Evolutionary conservation across 2,888 invertebrate species (phyloP).

Genomic region (Temnothorax rugatulus): DNA sequence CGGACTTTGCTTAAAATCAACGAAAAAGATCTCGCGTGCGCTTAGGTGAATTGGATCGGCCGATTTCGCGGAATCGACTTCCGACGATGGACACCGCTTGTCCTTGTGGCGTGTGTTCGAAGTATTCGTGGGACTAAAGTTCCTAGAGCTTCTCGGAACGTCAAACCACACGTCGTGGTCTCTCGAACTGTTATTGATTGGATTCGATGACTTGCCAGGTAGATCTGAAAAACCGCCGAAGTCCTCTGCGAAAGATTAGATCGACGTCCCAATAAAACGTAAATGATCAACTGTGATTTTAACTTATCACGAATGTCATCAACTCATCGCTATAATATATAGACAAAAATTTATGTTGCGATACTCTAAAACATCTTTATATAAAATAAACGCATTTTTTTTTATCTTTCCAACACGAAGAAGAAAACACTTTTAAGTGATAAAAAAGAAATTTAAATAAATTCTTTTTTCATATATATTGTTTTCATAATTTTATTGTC

Average conservation of each 20-base stretch:
- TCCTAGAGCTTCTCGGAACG: slow-evolving; percentile 43
- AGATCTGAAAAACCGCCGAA: slow-evolving; percentile 39
- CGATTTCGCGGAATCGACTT: slow-evolving; percentile 61
- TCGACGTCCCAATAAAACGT: slow-evolving; percentile 18
- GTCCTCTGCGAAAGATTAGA: slow-evolving; percentile 32
- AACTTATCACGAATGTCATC: background rate
- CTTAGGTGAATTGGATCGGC: slow-evolving; percentile 38
- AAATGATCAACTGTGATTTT: background rate
- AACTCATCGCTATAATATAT: background rate
- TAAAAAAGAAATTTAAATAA: background rate
- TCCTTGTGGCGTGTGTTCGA: slow-evolving; percentile 35
- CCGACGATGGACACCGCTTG: slow-evolving; percentile 34
- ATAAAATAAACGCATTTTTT: background rate
- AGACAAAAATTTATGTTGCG: background rate
- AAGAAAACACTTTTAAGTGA: background rate
- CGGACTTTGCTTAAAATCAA: slow-evolving; percentile 55
- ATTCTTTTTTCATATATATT: background rate
- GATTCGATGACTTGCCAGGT: slow-evolving; percentile 46
- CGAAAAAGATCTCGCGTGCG: slow-evolving; percentile 41
- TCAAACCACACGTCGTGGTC: slow-evolving; percentile 34
- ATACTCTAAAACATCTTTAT: background rate
- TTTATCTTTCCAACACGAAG: background rate
- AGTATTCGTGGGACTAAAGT: slow-evolving; percentile 42
- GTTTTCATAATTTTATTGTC: background rate
- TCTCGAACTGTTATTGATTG: slow-evolving; percentile 30